A percentile compares a stretch with the other conserved stretches of the same genome.
phyloP scores from a whole-genome alignment of 2,888 invertebrate species.

The Nomada ferruginata region DNA sequence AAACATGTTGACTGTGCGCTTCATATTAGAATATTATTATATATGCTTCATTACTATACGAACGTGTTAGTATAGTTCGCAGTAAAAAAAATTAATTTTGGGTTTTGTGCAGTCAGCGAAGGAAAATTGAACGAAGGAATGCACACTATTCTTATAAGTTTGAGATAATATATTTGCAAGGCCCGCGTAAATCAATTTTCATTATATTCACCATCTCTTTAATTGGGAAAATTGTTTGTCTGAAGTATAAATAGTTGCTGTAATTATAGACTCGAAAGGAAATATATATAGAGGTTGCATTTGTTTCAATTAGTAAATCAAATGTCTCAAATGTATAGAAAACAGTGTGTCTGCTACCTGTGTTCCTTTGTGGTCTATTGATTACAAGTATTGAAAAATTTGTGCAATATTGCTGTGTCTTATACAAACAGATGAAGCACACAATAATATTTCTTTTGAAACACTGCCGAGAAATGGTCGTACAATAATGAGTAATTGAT shows the following conservation, averaged over 20 bases:
- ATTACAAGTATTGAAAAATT: constrained; percentile 11
- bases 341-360: neutral
- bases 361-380: constrained; percentile 20
- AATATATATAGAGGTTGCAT: neutral
- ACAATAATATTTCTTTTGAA: constrained; percentile 16
- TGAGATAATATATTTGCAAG: neutral
- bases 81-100: constrained; percentile 6
- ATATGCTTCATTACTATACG: constrained; percentile 13
- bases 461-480: constrained; percentile 40
- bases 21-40: neutral
- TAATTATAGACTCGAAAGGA: neutral
- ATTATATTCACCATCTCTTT: neutral
- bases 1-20: neutral
- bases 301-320: too few relatives aligned
- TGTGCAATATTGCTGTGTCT: constrained; percentile 30
- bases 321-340: constrained; percentile 1
- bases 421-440: constrained; percentile 34
- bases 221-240: neutral
- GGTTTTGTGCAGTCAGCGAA: constrained; percentile 39
- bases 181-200: neutral
- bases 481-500: constrained; percentile 24
- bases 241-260: neutral
- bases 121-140: neutral
- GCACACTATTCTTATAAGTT: neutral
- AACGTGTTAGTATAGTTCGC: neutral